Percentiles rank a stretch among this genome's conserved stretches.
Evolutionary conservation across 1,140 invertebrate genomes (phyloP).

Genomic region (Piezodorus guildinii): DNA sequence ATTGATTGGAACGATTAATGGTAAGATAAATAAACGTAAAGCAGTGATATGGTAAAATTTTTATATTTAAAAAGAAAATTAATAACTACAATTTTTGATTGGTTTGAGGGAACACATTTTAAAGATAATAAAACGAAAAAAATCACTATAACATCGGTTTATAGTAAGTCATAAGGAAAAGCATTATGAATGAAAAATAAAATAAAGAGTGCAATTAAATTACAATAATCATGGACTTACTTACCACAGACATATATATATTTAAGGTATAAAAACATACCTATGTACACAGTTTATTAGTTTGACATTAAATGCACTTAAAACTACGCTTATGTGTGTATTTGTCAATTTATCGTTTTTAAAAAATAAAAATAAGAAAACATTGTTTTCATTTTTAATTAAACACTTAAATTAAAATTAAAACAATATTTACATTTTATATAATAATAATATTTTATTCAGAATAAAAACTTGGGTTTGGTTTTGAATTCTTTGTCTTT

Average conservation of each 20-base stretch:
- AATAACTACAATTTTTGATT: slow-evolving; percentile 4
- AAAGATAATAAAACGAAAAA: slow-evolving; percentile 8
- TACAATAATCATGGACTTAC: too few species aligned
- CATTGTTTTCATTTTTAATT: neutral
- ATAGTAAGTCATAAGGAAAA: slow-evolving; percentile 10
- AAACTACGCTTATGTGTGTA: neutral
- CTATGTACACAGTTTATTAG: slow-evolving; percentile 11
- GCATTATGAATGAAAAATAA: slow-evolving; percentile 1
- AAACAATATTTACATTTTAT: slow-evolving; percentile 7
- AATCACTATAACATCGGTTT: slow-evolving; percentile 5
- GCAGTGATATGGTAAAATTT: too few species aligned
- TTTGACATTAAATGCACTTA: neutral
- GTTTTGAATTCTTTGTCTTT: slow-evolving; percentile 19
- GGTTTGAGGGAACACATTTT: slow-evolving; percentile 12
- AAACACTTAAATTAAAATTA: neutral
- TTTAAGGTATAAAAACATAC: slow-evolving; percentile 13
- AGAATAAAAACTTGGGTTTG: slow-evolving; percentile 11
- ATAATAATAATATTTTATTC: neutral
- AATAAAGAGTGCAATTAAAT: too few species aligned
- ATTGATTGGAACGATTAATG: too few species aligned
- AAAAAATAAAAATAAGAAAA: neutral
- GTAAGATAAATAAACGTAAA: too few species aligned
- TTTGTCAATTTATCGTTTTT: neutral
- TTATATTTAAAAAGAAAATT: too few species aligned
- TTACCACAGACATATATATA: neutral